These are phyloP conservation scores for Ellobium chinense DNA, from an alignment of 2,888 invertebrate genomes.

Conservation along the genomic window DNA sequence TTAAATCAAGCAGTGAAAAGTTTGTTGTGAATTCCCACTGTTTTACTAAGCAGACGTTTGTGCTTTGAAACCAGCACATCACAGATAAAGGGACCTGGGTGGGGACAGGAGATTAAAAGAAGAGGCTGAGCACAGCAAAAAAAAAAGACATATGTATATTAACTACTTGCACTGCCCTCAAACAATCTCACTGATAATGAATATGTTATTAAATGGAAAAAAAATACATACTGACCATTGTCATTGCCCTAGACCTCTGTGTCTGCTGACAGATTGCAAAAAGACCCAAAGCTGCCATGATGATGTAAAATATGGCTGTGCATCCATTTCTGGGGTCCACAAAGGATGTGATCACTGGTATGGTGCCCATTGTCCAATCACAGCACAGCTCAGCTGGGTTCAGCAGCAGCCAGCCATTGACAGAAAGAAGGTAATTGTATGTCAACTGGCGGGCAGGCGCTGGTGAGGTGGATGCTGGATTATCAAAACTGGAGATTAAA, in stretches of 20 bases:
- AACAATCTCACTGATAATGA: too few relatives aligned
- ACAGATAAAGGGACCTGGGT: too few relatives aligned
- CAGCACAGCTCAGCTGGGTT: conserved; percentile 95
- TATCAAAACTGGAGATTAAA: conserved; percentile 88
- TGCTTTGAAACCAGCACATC: too few relatives aligned
- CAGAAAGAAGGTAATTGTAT: conserved; percentile 93
- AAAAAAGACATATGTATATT: too few relatives aligned
- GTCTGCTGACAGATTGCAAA: conserved; percentile 64
- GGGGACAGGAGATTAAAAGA: too few relatives aligned
- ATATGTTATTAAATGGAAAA: too few relatives aligned
- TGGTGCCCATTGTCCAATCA: conserved; percentile 99
- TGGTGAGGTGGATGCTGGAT: conserved; percentile 94
- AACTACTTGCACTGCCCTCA: too few relatives aligned
- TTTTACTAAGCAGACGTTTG: too few relatives aligned
- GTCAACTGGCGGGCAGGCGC: conserved; percentile 93
- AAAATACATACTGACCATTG: conserved; percentile 85
- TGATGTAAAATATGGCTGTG: conserved; percentile 86
- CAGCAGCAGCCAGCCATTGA: conserved; percentile 93
- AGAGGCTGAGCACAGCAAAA: too few relatives aligned
- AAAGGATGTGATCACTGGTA: conserved; percentile 90
- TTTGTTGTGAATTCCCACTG: too few relatives aligned
- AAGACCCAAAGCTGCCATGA: conserved; percentile 72
- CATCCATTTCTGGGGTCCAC: conserved; percentile 89
- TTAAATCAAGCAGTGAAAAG: too few relatives aligned
- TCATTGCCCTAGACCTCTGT: conserved; percentile 82